Base-by-base conservation (phyloP, 2,797 vertebrate species). In the Bufotes viridis region DNA sequence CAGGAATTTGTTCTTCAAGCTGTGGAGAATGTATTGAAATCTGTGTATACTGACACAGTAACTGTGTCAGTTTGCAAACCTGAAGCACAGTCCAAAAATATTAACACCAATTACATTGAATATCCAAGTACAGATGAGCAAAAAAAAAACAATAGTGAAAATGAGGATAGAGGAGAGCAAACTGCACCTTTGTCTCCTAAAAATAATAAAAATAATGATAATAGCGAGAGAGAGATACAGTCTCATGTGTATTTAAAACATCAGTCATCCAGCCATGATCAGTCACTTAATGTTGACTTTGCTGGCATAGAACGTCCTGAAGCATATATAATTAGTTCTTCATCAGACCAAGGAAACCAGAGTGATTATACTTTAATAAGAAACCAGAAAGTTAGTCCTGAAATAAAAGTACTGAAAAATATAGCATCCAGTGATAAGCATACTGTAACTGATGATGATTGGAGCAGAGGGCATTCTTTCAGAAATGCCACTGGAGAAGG, bases 1-100 rank as follows among this genome's bases (percentile, higher is more conserved):
- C 90, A 99, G 98, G 98, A 98, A 89, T 96, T 94, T 87, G 94
- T 98, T 85, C 94, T 97, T 84, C 93, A 95, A 79, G 96, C 97
- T 81, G 90, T 99, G 90, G 97, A 99, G 92, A 95, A 95, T 17
- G 92, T 98, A 88, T 92, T 99, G 93, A 96, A 94, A 88, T 97
- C 97, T 53, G 91, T 97, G 84, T 99, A 99, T 57, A 91, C 95
- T 74, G 87, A 83, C 87, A 1, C 53, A 11, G 87, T 92, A 61
- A 74, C 90, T 90, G 92, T 86, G 81, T 93, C 93, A 94, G 94
- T 88, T 92, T 91, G 92, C 91, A 92, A 92, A 94, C 90, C 92
- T 92, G 92, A 93, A 93, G 91, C 92, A 93, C 93, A 90, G 87
- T 91, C 92, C 82, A 91, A 92, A 93, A 93, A 93, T 90, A 90